Conservation (phyloP, 2,113 vertebrate species). For the Pluvialis apricaria region DNA sequence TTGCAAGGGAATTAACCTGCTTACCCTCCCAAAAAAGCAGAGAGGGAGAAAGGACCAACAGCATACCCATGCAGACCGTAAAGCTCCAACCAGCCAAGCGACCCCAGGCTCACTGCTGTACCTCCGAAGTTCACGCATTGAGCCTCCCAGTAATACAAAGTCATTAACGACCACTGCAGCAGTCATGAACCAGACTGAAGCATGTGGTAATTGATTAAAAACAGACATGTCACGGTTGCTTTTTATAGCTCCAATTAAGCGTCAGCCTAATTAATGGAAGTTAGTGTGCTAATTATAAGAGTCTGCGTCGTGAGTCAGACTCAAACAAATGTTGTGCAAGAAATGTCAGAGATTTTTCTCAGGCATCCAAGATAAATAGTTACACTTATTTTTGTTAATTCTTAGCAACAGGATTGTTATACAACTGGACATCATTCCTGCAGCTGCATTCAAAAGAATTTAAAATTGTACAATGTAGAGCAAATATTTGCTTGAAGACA, state of each 20-base stretch:
- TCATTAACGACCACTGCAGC: constrained; percentile 38
- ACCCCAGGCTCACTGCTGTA: neutral
- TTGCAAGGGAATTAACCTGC: too few species aligned
- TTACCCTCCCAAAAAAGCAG: neutral
- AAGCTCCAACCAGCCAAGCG: neutral
- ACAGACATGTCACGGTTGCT: constrained; percentile 42
- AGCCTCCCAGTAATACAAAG: neutral
- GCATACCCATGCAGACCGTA: rapidly evolving
- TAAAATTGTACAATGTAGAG: neutral
- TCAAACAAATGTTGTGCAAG: constrained; percentile 32
- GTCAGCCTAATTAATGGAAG: constrained; percentile 58
- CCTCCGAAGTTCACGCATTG: neutral
- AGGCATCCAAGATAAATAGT: constrained; percentile 49
- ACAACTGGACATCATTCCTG: constrained; percentile 20
- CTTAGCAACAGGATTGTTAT: constrained; percentile 29
- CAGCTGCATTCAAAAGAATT: constrained; percentile 48
- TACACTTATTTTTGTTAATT: constrained; percentile 43
- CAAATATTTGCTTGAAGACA: constrained; percentile 54
- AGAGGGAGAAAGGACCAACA: neutral
- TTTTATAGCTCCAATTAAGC: constrained; percentile 62
- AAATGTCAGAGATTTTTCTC: constrained; percentile 12
- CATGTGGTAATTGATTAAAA: constrained; percentile 51
- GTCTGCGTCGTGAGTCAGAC: constrained; percentile 38
- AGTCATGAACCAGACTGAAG: constrained; percentile 49
- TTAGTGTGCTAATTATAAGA: constrained; percentile 55